These are phyloP conservation scores for Aleiodes sp. DNA, from an alignment of 1,140 invertebrate genomes.

Conservation along the genomic window DNA sequence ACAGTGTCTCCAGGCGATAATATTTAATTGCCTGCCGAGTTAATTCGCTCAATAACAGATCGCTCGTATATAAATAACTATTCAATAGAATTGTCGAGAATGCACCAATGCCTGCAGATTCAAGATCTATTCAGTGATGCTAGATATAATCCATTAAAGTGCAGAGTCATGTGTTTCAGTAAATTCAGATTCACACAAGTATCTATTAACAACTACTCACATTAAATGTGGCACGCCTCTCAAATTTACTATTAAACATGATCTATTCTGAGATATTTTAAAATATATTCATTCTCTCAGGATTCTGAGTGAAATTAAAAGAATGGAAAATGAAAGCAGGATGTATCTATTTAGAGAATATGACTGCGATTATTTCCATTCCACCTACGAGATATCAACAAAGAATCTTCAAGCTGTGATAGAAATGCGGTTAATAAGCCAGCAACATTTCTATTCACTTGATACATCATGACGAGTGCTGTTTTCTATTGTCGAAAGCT, in stretches of 20 bases:
- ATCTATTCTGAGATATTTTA: too few relatives aligned
- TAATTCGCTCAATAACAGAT: background rate
- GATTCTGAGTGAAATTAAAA: too few relatives aligned
- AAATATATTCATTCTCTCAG: too few relatives aligned
- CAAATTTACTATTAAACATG: too few relatives aligned
- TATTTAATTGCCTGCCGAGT: background rate
- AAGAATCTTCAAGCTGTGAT: background rate
- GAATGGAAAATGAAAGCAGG: too few relatives aligned
- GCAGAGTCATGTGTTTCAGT: background rate
- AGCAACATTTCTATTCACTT: background rate
- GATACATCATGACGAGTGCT: background rate
- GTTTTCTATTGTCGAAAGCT: background rate
- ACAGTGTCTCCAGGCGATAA: background rate
- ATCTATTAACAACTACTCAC: too few relatives aligned
- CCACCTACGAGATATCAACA: background rate
- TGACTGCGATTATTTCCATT: too few relatives aligned
- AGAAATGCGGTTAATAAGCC: constrained; percentile 9
- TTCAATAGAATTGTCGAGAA: background rate
- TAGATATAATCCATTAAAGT: background rate
- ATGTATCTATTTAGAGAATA: too few relatives aligned
- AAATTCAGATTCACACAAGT: too few relatives aligned
- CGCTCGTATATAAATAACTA: background rate
- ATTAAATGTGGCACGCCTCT: too few relatives aligned
- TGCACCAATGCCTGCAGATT: background rate
- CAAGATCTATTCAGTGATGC: background rate